phyloP scores from a whole-genome alignment of 2,888 invertebrate species.

The Agriopis aurantiaria region DNA sequence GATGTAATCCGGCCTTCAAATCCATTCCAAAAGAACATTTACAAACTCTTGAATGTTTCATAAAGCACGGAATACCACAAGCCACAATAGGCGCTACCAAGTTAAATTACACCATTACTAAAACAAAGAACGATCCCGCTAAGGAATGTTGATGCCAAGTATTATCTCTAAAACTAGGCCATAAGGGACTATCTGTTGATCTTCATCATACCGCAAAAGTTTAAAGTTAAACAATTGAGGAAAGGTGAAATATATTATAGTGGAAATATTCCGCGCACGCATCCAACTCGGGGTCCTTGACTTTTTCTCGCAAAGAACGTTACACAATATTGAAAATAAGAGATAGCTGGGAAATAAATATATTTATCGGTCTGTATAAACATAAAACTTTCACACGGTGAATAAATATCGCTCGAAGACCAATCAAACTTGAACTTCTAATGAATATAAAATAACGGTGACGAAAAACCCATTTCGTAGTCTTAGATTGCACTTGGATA shows the following conservation, averaged over 20 bases:
- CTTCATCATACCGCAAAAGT: slow-evolving; percentile 43
- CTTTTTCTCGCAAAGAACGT: slow-evolving; percentile 57
- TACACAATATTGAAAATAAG: slow-evolving; percentile 34
- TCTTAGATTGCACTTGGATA: slow-evolving; percentile 57
- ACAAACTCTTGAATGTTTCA: slow-evolving; percentile 26
- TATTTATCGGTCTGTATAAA: slow-evolving; percentile 41
- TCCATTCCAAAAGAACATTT: slow-evolving; percentile 20
- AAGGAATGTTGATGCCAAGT: slow-evolving; percentile 42
- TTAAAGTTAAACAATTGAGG: slow-evolving; percentile 54
- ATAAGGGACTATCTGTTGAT: slow-evolving; percentile 42
- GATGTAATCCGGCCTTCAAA: neutral
- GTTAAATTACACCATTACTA: slow-evolving; percentile 42
- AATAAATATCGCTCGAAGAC: slow-evolving; percentile 36
- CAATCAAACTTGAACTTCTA: slow-evolving; percentile 35
- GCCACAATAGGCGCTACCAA: slow-evolving; percentile 40
- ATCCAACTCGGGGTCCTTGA: slow-evolving; percentile 67
- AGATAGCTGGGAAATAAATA: slow-evolving; percentile 37
- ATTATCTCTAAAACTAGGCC: slow-evolving; percentile 48
- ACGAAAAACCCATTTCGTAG: slow-evolving; percentile 44
- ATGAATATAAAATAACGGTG: slow-evolving; percentile 48
- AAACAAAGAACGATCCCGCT: slow-evolving; percentile 41
- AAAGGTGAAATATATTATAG: slow-evolving; percentile 58
- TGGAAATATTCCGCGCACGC: slow-evolving; percentile 59
- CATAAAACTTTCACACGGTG: slow-evolving; percentile 39
- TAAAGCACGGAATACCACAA: slow-evolving; percentile 33